Evolutionary conservation across 2,888 invertebrate species (phyloP), one percentile per base, ranked within the genome.

Genomic region (Eupelmus urozonus): DNA sequence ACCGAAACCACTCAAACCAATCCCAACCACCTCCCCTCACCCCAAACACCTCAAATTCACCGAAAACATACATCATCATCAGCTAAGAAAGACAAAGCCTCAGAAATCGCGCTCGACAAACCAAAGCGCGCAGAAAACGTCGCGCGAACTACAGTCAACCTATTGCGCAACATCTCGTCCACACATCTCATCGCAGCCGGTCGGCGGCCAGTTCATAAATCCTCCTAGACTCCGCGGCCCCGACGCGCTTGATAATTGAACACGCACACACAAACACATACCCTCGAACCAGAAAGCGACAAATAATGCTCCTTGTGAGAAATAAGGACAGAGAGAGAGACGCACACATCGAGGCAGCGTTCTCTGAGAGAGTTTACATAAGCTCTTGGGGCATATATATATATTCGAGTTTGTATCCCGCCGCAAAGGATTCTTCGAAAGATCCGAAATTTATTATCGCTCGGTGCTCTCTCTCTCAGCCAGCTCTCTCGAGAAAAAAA

Each of bases 361-460:
- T n/a, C n/a, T n/a, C n/a, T n/a, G 27, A 65, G 27, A 40, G 62
- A 70, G 76, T 76, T 76, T 76, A 70, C 76, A 63, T 70, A 76
- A 76, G 62, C 34, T 34, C 18, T 5, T 3, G 2, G 16, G 45
- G 45, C 2, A 13, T 45, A 45, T 16, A 16, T 16, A 34, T 51
- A 18, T 51, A 29, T 11, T 13, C 13, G 5, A n/a, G 1, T 11
- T 3, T 55, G 4, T 2, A 55, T 34, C 3, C 2, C n/a, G 27
- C 13, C 13, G 27, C 16, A 45, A 7, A 40, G 27, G 42, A 60
- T 76, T 72, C 77, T 53, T 53, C 71, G 77, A 72, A 77, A 77
- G 57, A 77, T 77, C 45, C 51, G 23, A 77, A 77, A 77, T 77
- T 77, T 77, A 77, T 77, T 72, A 72, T 71, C 77, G 71, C 49